Evolutionary conservation across 2,888 invertebrate genomes (phyloP).

Genomic region (Acronicta aceris): DNA sequence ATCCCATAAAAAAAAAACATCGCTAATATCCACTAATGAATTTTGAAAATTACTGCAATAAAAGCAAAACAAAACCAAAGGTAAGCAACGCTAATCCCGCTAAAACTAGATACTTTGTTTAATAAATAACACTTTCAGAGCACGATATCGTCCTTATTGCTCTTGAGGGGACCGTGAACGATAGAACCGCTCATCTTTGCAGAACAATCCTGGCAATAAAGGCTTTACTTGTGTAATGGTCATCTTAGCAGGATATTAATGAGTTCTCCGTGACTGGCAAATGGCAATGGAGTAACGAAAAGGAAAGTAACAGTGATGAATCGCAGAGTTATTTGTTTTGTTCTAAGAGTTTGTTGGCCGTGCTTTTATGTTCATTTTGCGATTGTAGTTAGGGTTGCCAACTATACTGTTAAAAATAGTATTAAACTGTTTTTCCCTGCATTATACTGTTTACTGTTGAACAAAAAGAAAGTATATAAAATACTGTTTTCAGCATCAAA

Average conservation of each 20-base stretch:
- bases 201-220: constrained; percentile 63
- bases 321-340: constrained; percentile 35
- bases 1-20: no score
- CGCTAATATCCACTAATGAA: no score
- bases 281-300: constrained; percentile 36
- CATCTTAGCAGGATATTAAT: constrained; percentile 67
- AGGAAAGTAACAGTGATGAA: constrained; percentile 24
- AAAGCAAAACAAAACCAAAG: neutral
- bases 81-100: neutral
- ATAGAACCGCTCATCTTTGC: constrained; percentile 60
- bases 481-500: no score
- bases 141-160: constrained; percentile 55
- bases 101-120: constrained; percentile 23
- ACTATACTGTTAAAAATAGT: no score
- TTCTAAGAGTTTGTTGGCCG: neutral
- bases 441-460: no score
- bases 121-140: constrained; percentile 44
- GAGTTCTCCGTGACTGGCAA: constrained; percentile 66
- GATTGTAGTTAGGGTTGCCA: no score
- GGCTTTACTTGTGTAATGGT: constrained; percentile 67
- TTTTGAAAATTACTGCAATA: neutral
- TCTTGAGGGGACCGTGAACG: constrained; percentile 56
- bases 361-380: neutral
- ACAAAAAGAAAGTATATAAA: no score
- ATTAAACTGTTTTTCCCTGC: no score